Conservation (phyloP, 2,888 invertebrate species). For the Sinohyriopsis cumingii region DNA sequence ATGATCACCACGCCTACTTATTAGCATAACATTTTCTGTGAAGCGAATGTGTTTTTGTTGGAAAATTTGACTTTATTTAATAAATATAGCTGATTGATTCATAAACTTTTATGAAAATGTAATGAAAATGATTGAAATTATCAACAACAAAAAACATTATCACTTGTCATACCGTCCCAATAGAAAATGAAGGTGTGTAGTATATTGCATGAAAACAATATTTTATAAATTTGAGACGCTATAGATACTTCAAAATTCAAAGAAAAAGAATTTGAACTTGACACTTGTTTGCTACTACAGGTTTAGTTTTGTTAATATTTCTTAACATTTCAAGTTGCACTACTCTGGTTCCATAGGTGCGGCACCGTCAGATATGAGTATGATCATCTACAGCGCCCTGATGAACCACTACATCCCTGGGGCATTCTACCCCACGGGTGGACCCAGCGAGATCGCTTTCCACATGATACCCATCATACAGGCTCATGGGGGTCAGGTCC, state of each 20-base stretch:
- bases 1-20: too few relatives aligned
- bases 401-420: constrained; percentile 57
- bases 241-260: neutral
- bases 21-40: too few relatives aligned
- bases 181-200: neutral
- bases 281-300: too few relatives aligned
- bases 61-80: too few relatives aligned
- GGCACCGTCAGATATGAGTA: constrained; percentile 49
- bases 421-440: constrained; percentile 67
- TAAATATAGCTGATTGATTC: too few relatives aligned
- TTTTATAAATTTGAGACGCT: neutral
- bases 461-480: constrained; percentile 67
- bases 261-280: neutral
- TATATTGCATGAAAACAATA: neutral
- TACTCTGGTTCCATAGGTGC: constrained; percentile 41
- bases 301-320: neutral
- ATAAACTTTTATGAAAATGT: too few relatives aligned
- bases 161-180: too few relatives aligned
- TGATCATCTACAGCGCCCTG: constrained; percentile 56
- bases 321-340: neutral
- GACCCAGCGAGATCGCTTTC: constrained; percentile 69
- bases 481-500: constrained; percentile 63
- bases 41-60: too few relatives aligned
- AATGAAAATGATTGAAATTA: too few relatives aligned
- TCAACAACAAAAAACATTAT: too few relatives aligned